These are phyloP conservation scores for Petaurus breviceps DNA, from an alignment of 2,113 vertebrate genomes.

Conservation along the genomic window DNA sequence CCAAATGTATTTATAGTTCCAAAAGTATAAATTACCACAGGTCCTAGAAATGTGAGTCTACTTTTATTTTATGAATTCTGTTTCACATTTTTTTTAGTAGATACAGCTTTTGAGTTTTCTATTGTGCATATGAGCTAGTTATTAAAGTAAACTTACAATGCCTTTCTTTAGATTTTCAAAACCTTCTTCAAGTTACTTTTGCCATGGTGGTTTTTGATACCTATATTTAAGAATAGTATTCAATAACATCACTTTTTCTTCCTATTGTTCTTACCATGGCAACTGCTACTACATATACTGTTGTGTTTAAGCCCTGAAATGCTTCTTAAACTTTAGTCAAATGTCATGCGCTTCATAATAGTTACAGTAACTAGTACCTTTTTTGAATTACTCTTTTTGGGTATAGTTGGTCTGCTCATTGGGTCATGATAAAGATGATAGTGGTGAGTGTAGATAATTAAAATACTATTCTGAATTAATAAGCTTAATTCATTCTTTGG, in stretches of 20 bases:
- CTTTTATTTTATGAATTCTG: not conserved
- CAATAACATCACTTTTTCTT: not conserved
- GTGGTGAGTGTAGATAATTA: not conserved
- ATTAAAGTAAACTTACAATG: not conserved
- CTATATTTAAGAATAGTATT: not conserved
- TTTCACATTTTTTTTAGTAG: not conserved
- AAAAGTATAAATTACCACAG: not conserved
- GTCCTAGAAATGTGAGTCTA: not conserved
- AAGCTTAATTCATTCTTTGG: not conserved
- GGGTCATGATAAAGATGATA: not conserved
- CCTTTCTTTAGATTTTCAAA: not conserved
- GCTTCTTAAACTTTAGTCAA: not conserved
- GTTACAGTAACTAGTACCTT: not conserved
- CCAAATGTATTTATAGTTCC: not conserved
- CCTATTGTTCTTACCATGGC: not conserved
- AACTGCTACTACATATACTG: not conserved
- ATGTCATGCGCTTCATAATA: not conserved
- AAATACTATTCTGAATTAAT: not conserved
- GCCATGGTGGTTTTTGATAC: not conserved
- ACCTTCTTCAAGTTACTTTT: not conserved
- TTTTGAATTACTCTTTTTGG: not conserved
- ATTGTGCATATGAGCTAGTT: not conserved
- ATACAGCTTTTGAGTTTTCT: not conserved
- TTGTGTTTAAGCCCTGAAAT: not conserved
- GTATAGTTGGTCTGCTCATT: not conserved